Evolutionary conservation across 2,888 invertebrate genomes (phyloP).

Genomic region (Meiosimyza platycephala): DNA sequence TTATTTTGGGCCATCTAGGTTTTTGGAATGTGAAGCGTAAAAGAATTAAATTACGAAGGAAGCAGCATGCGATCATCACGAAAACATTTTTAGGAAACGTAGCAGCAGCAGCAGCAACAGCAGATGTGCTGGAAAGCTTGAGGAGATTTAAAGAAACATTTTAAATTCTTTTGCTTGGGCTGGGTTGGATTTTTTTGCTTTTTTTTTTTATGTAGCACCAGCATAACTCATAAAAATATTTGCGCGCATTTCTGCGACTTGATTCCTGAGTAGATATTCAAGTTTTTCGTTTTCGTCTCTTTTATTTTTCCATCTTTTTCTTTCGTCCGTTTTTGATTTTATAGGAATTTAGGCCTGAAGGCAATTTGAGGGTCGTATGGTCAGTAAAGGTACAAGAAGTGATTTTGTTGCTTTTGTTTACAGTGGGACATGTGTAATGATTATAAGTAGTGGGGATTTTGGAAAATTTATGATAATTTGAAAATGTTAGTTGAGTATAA

Average conservation of each 20-base stretch:
- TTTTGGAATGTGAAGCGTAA: constrained; percentile 32
- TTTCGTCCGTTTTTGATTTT: background rate
- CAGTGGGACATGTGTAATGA: too few species aligned
- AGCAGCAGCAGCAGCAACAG: constrained; percentile 2
- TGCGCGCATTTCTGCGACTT: constrained; percentile 21
- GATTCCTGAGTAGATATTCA: constrained; percentile 18
- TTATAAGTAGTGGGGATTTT: too few species aligned
- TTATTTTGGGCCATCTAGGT: background rate
- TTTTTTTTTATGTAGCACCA: background rate
- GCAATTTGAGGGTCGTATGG: background rate
- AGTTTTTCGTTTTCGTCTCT: constrained; percentile 1
- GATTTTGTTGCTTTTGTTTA: too few species aligned
- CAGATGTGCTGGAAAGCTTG: constrained; percentile 25
- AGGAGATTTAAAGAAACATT: background rate
- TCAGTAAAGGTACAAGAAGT: too few species aligned
- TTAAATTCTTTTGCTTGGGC: background rate
- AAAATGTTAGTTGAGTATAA: too few species aligned
- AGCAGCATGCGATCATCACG: constrained; percentile 7
- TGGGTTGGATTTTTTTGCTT: background rate
- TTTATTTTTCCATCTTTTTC: constrained; percentile 3
- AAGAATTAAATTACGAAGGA: constrained; percentile 33
- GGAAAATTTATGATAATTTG: too few species aligned
- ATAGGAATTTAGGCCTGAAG: background rate
- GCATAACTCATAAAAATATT: constrained; percentile 2
- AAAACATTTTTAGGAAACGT: constrained; percentile 26